Conservation (phyloP, 2,888 invertebrate species). For the Leptinotarsa peninsularis region DNA sequence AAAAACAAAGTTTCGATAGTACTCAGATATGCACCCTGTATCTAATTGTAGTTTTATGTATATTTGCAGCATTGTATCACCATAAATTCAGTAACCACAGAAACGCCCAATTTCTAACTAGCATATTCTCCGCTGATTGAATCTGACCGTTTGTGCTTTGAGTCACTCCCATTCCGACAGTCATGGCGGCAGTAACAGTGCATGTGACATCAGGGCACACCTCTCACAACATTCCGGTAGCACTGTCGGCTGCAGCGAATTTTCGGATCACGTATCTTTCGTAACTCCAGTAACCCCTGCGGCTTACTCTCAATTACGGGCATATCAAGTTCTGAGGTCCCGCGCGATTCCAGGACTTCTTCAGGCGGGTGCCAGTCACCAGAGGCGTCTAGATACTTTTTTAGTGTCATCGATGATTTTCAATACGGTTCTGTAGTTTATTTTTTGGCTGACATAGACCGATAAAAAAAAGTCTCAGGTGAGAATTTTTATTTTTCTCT, state of each 20-base stretch:
- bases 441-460: neutral
- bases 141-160: constrained; percentile 14
- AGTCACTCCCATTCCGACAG: constrained; percentile 29
- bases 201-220: constrained; percentile 49
- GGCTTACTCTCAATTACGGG: constrained; percentile 55
- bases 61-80: constrained; percentile 10
- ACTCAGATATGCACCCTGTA: neutral
- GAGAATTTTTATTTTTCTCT: neutral
- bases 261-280: constrained; percentile 54
- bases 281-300: constrained; percentile 54
- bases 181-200: constrained; percentile 40
- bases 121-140: constrained; percentile 9
- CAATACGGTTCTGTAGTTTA: neutral
- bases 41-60: neutral
- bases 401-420: constrained; percentile 13
- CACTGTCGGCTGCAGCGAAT: constrained; percentile 50
- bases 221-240: constrained; percentile 33
- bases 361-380: constrained; percentile 39
- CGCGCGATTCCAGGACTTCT: constrained; percentile 47
- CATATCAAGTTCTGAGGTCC: constrained; percentile 52
- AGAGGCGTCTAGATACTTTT: constrained; percentile 27
- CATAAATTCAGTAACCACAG: neutral
- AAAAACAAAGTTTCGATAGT: no score
- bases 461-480: neutral
- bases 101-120: constrained; percentile 9